A percentile compares a stretch with the other conserved stretches of the same genome.
These are phyloP conservation scores for Teinopalpus imperialis DNA, from an alignment of 2,888 invertebrate genomes.

Conservation along the genomic window DNA sequence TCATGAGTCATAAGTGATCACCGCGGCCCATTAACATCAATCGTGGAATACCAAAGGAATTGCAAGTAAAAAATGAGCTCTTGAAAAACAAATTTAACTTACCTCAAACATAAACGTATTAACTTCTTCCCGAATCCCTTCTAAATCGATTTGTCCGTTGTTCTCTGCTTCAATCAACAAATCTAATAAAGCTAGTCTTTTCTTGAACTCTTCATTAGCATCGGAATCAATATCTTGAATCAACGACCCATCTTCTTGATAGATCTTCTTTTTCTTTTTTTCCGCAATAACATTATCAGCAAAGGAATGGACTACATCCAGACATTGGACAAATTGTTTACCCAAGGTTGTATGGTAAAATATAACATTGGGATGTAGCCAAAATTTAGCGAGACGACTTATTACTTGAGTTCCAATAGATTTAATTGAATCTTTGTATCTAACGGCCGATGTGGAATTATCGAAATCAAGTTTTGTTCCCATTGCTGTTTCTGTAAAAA, in stretches of 20 bases:
- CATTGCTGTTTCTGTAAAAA: constrained; percentile 82
- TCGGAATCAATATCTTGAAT: constrained; percentile 1
- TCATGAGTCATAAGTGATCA: no score
- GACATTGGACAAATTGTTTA: constrained; percentile 62
- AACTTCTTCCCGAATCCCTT: constrained; percentile 86
- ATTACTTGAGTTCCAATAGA: constrained; percentile 51
- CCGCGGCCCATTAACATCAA: no score
- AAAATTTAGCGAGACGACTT: constrained; percentile 65
- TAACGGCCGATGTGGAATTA: constrained; percentile 52
- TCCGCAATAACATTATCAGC: constrained; percentile 79
- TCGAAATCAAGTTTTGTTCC: constrained; percentile 77
- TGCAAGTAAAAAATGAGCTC: no score
- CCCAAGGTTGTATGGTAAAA: constrained; percentile 71
- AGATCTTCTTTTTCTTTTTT: constrained; percentile 45
- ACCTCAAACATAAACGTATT: constrained; percentile 90
- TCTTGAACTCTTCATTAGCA: constrained; percentile 49
- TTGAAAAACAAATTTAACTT: no score
- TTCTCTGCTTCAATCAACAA: constrained; percentile 82
- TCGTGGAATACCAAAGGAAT: no score
- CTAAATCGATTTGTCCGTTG: constrained; percentile 80
- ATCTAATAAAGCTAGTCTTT: constrained; percentile 85
- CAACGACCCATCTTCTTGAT: neutral
- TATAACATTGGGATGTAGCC: constrained; percentile 78
- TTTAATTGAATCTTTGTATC: constrained; percentile 78
- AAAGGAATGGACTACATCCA: constrained; percentile 75